These are phyloP conservation scores for Drosophila formosana DNA, from an alignment of 2,888 invertebrate species.

Conservation along the genomic window DNA sequence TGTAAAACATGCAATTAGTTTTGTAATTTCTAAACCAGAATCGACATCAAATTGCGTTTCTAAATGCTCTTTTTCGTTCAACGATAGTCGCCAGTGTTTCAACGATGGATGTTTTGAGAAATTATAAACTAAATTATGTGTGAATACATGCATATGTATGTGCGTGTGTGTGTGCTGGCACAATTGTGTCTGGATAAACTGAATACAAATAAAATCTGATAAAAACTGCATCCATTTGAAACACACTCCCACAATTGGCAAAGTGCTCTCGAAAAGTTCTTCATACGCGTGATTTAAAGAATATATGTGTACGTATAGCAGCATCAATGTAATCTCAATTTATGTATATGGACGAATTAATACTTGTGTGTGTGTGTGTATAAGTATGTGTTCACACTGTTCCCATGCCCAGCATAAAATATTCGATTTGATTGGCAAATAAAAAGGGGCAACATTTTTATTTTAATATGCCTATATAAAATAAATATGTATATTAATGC, in stretches of 20 bases:
- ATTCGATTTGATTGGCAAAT: neutral
- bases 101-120: slow-evolving; percentile 15
- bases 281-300: neutral
- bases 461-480: neutral
- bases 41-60: slow-evolving; percentile 11
- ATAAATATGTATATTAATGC: neutral
- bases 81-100: slow-evolving; percentile 8
- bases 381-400: slow-evolving; percentile 10
- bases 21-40: slow-evolving; percentile 27
- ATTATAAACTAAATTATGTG: slow-evolving; percentile 17
- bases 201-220: slow-evolving; percentile 2
- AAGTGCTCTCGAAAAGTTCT: neutral
- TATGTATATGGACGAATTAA: slow-evolving; percentile 1
- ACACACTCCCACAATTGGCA: neutral
- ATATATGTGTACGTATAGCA: slow-evolving; percentile 17
- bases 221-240: slow-evolving; percentile 3
- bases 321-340: neutral
- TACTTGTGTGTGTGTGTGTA: slow-evolving; percentile 5
- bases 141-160: slow-evolving; percentile 23
- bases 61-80: slow-evolving; percentile 3
- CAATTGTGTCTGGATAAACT: slow-evolving; percentile 25
- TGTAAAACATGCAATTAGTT: slow-evolving; percentile 45
- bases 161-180: slow-evolving; percentile 17
- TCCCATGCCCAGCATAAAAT: slow-evolving; percentile 5
- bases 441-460: neutral